phyloP scores from a whole-genome alignment of 2,113 vertebrate genomes.

The Isichthys henryi region DNA sequence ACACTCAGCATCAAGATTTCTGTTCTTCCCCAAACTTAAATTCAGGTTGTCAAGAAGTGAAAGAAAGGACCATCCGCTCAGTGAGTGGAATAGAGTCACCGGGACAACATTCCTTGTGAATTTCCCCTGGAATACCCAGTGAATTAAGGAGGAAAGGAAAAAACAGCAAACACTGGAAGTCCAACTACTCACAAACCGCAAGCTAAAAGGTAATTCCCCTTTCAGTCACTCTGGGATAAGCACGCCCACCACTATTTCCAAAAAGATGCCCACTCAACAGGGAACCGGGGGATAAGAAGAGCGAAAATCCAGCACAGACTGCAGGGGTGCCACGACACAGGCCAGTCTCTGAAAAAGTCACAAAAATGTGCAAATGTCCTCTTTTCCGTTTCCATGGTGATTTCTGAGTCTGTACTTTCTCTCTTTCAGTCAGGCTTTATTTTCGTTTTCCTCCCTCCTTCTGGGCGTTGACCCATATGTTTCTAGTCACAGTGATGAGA shows the following conservation, averaged over 20 bases:
- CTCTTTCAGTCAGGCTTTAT: conserved; percentile 1
- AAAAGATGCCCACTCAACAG: not conserved
- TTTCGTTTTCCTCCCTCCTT: conserved; percentile 7
- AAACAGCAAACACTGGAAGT: not conserved
- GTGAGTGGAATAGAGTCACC: not conserved
- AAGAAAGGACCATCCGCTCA: not conserved
- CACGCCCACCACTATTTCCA: not conserved
- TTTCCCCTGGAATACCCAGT: not conserved
- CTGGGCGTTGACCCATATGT: not conserved
- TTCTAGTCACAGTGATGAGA: conserved; percentile 5
- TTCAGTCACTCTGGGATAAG: not conserved
- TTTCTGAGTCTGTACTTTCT: not conserved
- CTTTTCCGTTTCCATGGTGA: not conserved
- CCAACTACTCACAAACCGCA: not conserved
- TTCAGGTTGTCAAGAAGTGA: not conserved
- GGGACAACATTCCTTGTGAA: not conserved
- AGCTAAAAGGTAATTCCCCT: not conserved
- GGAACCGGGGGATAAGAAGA: not conserved
- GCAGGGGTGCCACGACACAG: not conserved
- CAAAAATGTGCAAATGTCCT: not conserved
- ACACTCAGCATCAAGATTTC: not conserved
- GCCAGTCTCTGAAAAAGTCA: not conserved
- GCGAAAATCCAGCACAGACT: not conserved
- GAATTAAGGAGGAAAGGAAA: not conserved
- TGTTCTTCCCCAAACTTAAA: not conserved